These are phyloP conservation scores for Alloscopus bannaensis DNA, from an alignment of 2,888 invertebrate genomes.

Conservation along the genomic window DNA sequence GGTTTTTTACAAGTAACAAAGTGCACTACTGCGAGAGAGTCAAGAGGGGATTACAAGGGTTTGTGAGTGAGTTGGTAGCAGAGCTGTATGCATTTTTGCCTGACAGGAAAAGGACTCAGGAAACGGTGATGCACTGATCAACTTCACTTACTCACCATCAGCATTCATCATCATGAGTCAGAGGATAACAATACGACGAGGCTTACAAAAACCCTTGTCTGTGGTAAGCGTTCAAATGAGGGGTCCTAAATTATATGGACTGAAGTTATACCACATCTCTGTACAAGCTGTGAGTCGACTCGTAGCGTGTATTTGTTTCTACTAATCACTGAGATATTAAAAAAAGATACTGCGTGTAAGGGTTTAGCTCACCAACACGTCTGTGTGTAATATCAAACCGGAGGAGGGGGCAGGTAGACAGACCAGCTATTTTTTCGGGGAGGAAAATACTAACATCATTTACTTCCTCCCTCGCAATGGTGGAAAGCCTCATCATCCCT, in stretches of 20 bases:
- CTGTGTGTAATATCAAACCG: too few relatives aligned
- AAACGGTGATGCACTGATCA: slow-evolving; percentile 7
- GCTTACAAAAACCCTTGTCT: not conserved
- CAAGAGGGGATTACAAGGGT: not conserved
- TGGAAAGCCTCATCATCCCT: too few relatives aligned
- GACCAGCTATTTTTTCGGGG: too few relatives aligned
- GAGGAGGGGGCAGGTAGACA: too few relatives aligned
- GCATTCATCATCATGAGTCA: not conserved
- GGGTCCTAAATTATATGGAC: not conserved
- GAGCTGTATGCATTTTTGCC: slow-evolving; percentile 38
- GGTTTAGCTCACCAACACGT: too few relatives aligned
- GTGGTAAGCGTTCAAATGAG: not conserved
- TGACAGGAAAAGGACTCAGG: slow-evolving; percentile 46
- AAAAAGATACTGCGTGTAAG: too few relatives aligned
- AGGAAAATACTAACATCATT: too few relatives aligned
- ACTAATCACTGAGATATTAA: too few relatives aligned
- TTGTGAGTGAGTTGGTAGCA: slow-evolving; percentile 6
- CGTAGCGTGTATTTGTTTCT: too few relatives aligned
- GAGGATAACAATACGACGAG: not conserved
- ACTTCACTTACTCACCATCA: not conserved
- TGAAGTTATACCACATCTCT: not conserved
- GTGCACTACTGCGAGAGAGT: not conserved
- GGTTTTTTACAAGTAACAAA: not conserved
- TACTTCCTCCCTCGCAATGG: too few relatives aligned
- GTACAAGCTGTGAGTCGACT: too few relatives aligned